phyloP scores from a whole-genome alignment of 2,888 invertebrate genomes.

The Ophioninae sp. region DNA sequence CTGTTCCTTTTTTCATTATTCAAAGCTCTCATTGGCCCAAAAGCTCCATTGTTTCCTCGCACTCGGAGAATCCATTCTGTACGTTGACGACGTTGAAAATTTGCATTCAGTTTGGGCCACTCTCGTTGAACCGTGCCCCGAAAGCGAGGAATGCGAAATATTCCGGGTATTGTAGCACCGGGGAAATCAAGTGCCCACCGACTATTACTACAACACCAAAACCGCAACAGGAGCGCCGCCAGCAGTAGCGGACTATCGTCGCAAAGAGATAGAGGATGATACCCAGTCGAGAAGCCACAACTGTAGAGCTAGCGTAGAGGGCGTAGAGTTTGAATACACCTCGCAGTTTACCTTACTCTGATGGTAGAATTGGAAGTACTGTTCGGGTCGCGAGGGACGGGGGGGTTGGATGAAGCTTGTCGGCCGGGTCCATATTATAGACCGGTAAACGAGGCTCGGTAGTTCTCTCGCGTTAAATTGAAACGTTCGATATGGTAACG shows the following conservation, averaged over 20 bases:
- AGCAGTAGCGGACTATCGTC: constrained; percentile 62
- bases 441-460: constrained; percentile 78
- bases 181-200: constrained; percentile 75
- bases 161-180: constrained; percentile 76
- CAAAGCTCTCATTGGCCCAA: background rate
- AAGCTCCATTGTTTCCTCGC: background rate
- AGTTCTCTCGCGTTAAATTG: constrained; percentile 78
- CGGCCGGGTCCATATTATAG: constrained; percentile 75
- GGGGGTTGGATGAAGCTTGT: background rate
- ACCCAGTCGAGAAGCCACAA: background rate
- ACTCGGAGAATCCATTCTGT: background rate
- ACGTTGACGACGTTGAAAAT: constrained; percentile 41
- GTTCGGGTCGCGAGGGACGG: background rate
- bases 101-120: constrained; percentile 18
- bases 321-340: constrained; percentile 31
- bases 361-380: background rate
- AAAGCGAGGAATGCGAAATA: constrained; percentile 74
- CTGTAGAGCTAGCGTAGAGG: background rate
- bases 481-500: constrained; percentile 79
- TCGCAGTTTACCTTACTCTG: background rate
- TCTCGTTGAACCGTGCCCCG: constrained; percentile 53
- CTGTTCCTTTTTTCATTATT: too few species aligned
- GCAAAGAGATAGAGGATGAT: constrained; percentile 37
- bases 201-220: constrained; percentile 45
- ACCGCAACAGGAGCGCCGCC: background rate